Base-by-base conservation (phyloP, 2,797 vertebrate genomes). In the Sebastolobus alascanus region DNA sequence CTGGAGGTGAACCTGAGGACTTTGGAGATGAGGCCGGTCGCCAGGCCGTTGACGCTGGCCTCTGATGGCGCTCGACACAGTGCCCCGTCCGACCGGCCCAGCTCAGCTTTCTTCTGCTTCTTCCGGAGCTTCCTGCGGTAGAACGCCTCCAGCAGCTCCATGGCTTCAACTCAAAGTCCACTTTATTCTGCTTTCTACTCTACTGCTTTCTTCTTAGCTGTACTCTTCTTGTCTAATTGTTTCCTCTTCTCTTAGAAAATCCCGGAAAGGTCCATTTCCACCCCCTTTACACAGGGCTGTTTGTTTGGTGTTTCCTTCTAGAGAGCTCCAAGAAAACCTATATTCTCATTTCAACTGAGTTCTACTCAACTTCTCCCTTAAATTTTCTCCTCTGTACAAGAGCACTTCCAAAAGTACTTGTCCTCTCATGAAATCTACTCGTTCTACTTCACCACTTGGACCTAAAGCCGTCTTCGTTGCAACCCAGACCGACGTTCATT, bases 1-100 rank as follows among this genome's bases (percentile, higher is more conserved):
- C 95, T 95, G 90, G 89, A 59, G n/a, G 94, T 94, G 85, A 96
- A 95, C 72, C 95, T 87, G 69, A 96, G 93, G 82, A 96, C 93
- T 77, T 86, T 94, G 73, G 93, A 94, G 77, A 96, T 93, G 77
- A 96, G 84, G 13, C 95, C 90, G 1, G 92, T 93, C 0, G 95
- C 94, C 75, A 96, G 75, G 54, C 84, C 74, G 82, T 90, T 94
- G 85, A 95, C 88, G 22, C 85, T 91, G 74, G 82, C 81, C 43
- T 95, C 93, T 0, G 94, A 94, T 0, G 95, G 92, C 0, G 88
- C 65, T 25, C 94, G 93, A 64, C 91, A 93, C 55, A 96, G 80
- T 0, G 93, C 91, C 43, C 94, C 90, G 0, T 95, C 95, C 0
- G 95, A 94, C 22, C 84, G 72, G 4, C 89, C 90, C 38, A 84